Evolutionary conservation across 1,140 invertebrate species (phyloP).

Genomic region (Zelostemma sp.): DNA sequence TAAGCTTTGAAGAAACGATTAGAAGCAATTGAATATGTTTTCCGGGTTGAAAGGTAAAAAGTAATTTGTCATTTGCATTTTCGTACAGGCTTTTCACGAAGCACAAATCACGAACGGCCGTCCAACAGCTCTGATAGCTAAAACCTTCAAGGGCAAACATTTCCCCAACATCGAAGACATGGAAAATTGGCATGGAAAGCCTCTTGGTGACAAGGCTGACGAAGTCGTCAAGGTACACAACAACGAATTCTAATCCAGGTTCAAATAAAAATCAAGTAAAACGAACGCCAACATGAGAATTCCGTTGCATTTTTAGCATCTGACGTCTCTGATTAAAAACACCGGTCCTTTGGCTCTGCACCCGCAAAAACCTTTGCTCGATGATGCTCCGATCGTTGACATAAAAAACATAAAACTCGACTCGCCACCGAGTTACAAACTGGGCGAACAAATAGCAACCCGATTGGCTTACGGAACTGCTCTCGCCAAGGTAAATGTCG

Average conservation of each 20-base stretch:
- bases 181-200: conserved; percentile 98
- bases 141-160: conserved; percentile 95
- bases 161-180: conserved; percentile 91
- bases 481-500: conserved; percentile 78
- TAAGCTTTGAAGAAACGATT: no score
- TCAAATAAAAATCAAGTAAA: conserved; percentile 9
- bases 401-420: conserved; percentile 83
- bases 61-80: not conserved
- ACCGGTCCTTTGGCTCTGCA: conserved; percentile 70
- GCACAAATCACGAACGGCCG: conserved; percentile 82
- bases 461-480: conserved; percentile 95
- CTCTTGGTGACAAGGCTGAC: conserved; percentile 86
- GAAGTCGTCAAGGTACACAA: conserved; percentile 77
- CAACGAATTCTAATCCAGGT: not conserved
- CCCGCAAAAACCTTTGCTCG: conserved; percentile 77
- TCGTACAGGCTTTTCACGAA: conserved; percentile 81
- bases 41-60: no score
- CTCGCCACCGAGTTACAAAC: conserved; percentile 88
- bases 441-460: conserved; percentile 88
- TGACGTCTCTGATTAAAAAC: conserved; percentile 78
- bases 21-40: no score
- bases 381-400: conserved; percentile 80
- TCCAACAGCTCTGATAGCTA: conserved; percentile 94
- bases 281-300: no score
- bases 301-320: conserved; percentile 73